Evolutionary conservation across 1,140 invertebrate genomes (phyloP).

Genomic region (Drosophila lacertosa): DNA sequence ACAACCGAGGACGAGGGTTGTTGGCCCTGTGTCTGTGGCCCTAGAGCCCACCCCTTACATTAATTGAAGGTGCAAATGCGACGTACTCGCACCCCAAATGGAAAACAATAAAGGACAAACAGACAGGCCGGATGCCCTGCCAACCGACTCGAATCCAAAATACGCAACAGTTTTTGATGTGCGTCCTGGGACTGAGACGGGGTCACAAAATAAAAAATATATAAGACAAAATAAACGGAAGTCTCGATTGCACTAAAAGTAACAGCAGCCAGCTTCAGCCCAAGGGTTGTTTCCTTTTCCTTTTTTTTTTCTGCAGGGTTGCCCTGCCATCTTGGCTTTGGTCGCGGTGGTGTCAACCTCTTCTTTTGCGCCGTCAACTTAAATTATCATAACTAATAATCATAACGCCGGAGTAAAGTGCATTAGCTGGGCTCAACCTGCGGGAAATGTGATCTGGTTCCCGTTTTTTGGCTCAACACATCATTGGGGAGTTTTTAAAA

Average conservation of each 20-base stretch:
- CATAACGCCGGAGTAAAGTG: constrained; percentile 65
- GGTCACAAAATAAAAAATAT: constrained; percentile 12
- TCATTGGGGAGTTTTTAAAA: constrained; percentile 73
- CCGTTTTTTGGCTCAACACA: constrained; percentile 17
- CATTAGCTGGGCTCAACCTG: constrained; percentile 28
- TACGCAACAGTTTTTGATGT: constrained; percentile 81
- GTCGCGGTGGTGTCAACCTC: constrained; percentile 64
- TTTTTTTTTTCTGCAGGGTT: too few relatives aligned
- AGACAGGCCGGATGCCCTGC: constrained; percentile 41
- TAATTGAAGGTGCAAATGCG: constrained; percentile 81
- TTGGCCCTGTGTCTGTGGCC: background rate
- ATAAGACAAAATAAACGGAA: constrained; percentile 26
- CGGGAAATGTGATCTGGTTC: constrained; percentile 47
- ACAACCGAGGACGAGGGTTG: constrained; percentile 68
- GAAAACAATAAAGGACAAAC: constrained; percentile 56
- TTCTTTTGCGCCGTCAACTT: constrained; percentile 71
- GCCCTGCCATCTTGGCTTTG: constrained; percentile 51
- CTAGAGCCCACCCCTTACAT: constrained; percentile 38
- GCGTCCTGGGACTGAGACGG: constrained; percentile 64
- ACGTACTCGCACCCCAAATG: constrained; percentile 69
- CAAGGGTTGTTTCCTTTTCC: constrained; percentile 63
- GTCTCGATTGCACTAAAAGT: constrained; percentile 66
- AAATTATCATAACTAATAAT: constrained; percentile 82
- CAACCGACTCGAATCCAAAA: constrained; percentile 63
- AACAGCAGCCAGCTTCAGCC: constrained; percentile 53